These are phyloP conservation scores for Sebastes taczanowskii DNA, from an alignment of 2,797 vertebrate species.

Conservation along the genomic window DNA sequence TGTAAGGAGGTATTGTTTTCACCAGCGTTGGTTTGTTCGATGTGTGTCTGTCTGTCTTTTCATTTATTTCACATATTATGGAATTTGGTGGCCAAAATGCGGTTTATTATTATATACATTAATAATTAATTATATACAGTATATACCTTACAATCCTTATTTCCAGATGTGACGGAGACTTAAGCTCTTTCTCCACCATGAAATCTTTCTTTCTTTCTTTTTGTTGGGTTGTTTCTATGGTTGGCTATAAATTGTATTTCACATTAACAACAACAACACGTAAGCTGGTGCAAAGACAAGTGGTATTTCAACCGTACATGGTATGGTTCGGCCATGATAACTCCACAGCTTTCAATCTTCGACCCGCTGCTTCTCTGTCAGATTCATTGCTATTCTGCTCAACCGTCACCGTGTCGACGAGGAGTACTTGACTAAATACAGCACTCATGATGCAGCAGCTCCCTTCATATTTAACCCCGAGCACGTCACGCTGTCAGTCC, in stretches of 20 bases:
- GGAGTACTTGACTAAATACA: background rate
- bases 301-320: background rate
- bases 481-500: background rate
- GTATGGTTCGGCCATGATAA: background rate
- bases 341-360: background rate
- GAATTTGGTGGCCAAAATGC: background rate
- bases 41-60: too few species aligned
- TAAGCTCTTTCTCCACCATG: background rate
- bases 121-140: too few species aligned
- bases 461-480: background rate
- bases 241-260: background rate
- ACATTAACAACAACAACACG: background rate
- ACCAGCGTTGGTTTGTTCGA: too few species aligned
- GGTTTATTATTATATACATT: background rate
- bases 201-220: background rate
- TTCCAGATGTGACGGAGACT: background rate
- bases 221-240: background rate
- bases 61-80: background rate
- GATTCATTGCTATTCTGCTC: constrained; percentile 16
- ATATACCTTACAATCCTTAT: background rate
- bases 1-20: too few species aligned
- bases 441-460: background rate
- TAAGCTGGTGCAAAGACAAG: background rate
- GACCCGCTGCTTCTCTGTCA: background rate
- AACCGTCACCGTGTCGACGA: background rate